Conservation (phyloP, 2,113 vertebrate genomes). For the Eudyptes chrysolophus region DNA sequence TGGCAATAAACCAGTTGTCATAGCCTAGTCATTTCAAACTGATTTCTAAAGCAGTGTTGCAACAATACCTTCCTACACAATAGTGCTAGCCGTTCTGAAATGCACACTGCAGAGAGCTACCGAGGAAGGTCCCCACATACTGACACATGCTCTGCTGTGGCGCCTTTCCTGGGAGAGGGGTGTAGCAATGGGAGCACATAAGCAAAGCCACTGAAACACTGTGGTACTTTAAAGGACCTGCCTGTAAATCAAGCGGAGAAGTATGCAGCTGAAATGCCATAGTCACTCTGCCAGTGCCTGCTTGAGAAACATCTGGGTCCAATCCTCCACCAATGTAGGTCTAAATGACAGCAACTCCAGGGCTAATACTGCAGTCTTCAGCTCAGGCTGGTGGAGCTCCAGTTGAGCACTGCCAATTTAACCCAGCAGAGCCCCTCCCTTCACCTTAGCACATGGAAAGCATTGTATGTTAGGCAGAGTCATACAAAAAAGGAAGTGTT, state of each 20-base stretch:
- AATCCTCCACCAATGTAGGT: neutral
- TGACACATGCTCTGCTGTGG: neutral
- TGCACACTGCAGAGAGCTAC: neutral
- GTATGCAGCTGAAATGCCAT: neutral
- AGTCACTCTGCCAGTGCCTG: neutral
- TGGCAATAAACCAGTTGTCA: conserved; percentile 40
- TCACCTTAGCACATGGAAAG: neutral
- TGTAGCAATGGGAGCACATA: neutral
- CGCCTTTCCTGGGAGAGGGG: neutral
- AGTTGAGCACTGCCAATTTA: neutral
- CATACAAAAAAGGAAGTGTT: neutral
- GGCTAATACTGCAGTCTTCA: neutral
- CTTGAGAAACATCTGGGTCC: neutral
- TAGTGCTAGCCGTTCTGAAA: neutral
- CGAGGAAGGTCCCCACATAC: neutral
- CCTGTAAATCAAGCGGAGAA: neutral
- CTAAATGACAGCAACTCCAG: neutral
- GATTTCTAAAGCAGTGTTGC: neutral
- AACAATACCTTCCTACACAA: neutral
- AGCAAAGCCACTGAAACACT: neutral
- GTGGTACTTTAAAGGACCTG: neutral
- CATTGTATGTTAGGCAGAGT: neutral
- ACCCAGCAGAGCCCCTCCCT: neutral
- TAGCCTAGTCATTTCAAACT: neutral
- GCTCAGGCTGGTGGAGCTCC: neutral